Conservation (phyloP, 2,113 vertebrate species). For the Anolis carolinensis region DNA sequence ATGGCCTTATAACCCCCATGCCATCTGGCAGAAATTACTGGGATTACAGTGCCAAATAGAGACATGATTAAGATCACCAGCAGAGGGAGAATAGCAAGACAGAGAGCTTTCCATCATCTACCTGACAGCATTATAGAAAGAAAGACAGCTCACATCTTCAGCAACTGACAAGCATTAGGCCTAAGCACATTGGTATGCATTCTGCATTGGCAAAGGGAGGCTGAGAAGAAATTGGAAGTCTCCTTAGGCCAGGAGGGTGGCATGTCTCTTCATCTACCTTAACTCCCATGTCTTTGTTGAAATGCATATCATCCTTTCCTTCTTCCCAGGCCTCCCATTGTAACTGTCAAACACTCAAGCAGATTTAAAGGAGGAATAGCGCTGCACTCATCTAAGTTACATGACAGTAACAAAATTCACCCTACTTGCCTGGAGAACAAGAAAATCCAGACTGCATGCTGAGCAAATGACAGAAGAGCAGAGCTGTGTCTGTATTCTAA, state of each 20-base stretch:
- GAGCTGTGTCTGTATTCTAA: conserved; percentile 19
- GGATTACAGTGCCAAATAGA: neutral
- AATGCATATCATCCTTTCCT: conserved; percentile 29
- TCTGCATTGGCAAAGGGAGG: neutral
- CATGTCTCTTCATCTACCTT: conserved; percentile 21
- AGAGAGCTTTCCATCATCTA: neutral
- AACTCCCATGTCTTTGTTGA: conserved; percentile 25
- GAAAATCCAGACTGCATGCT: conserved; percentile 25
- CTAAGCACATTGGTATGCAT: neutral
- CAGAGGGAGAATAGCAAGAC: neutral
- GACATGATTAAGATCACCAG: neutral
- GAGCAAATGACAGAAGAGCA: conserved; percentile 44
- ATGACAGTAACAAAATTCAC: conserved; percentile 52
- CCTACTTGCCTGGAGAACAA: conserved; percentile 41
- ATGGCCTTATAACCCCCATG: neutral
- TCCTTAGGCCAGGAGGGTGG: conserved; percentile 20
- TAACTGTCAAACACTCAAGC: conserved; percentile 46
- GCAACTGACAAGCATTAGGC: neutral
- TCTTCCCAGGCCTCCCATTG: conserved; percentile 22
- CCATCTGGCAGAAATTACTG: neutral
- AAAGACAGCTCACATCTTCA: neutral
- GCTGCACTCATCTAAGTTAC: conserved; percentile 33
- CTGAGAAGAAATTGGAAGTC: neutral
- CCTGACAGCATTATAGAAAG: neutral
- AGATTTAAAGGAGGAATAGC: conserved; percentile 45